Conservation (phyloP, 92 coral and sea anemone species). For the Parazoanthus atlanticus region DNA sequence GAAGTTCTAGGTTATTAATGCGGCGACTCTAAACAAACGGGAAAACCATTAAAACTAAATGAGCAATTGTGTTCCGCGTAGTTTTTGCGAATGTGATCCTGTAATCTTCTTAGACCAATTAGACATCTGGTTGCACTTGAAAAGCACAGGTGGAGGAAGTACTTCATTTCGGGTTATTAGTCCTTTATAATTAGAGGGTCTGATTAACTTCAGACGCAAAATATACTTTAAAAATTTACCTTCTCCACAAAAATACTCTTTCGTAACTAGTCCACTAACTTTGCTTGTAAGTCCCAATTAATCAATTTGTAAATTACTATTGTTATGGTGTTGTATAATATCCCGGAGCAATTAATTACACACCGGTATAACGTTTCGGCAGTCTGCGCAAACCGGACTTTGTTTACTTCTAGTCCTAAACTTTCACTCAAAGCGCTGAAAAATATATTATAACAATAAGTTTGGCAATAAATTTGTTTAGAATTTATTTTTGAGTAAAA, state of each 20-base stretch:
- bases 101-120: not conserved
- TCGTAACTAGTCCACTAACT: not conserved
- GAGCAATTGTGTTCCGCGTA: slow-evolving; percentile 26
- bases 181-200: not conserved
- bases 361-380: not conserved
- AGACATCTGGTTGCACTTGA: not conserved
- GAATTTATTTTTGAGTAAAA: not conserved
- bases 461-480: not conserved
- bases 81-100: not conserved
- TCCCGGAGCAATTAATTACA: slow-evolving; percentile 1
- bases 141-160: slow-evolving; percentile 7
- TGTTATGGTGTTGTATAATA: slow-evolving; percentile 10
- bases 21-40: slow-evolving; percentile 1
- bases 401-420: no score
- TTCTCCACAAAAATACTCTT: not conserved
- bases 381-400: not conserved
- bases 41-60: slow-evolving; percentile 11
- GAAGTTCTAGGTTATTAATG: not conserved
- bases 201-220: not conserved
- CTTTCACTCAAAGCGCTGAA: not conserved
- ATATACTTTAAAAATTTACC: not conserved
- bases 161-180: not conserved
- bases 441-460: no score
- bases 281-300: not conserved
- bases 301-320: not conserved